phyloP scores from a whole-genome alignment of 2,888 invertebrate species.

The Cybosia mesomella region DNA sequence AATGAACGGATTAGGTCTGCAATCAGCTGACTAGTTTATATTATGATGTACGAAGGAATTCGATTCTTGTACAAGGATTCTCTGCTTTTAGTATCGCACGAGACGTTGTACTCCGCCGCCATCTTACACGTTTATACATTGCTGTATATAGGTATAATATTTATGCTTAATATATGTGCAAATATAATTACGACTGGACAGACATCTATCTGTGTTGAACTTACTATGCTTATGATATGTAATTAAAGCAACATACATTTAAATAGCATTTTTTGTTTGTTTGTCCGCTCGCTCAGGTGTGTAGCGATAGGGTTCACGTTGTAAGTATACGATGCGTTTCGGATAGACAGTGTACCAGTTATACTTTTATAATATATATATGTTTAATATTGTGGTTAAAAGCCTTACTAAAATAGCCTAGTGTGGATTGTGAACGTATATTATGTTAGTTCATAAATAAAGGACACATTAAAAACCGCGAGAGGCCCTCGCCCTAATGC shows the following conservation, averaged over 20 bases:
- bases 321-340: constrained; percentile 74
- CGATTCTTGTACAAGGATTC: too few species aligned
- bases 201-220: background rate
- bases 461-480: constrained; percentile 4
- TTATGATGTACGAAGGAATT: too few species aligned
- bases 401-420: constrained; percentile 22
- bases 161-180: background rate
- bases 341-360: constrained; percentile 49
- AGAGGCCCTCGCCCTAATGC: background rate
- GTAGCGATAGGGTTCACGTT: constrained; percentile 76
- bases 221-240: background rate
- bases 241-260: constrained; percentile 43
- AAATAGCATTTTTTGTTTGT: constrained; percentile 75
- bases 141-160: background rate
- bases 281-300: constrained; percentile 79
- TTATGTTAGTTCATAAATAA: constrained; percentile 23
- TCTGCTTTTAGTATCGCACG: background rate
- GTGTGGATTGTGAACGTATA: constrained; percentile 19
- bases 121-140: background rate
- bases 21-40: too few species aligned
- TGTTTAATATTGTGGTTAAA: constrained; percentile 25
- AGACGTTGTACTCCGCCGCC: background rate
- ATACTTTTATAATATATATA: constrained; percentile 26
- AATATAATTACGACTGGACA: background rate
- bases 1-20: too few species aligned